These are phyloP conservation scores for Trichonephila inaurata DNA, from an alignment of 1,140 invertebrate species.

Conservation along the genomic window DNA sequence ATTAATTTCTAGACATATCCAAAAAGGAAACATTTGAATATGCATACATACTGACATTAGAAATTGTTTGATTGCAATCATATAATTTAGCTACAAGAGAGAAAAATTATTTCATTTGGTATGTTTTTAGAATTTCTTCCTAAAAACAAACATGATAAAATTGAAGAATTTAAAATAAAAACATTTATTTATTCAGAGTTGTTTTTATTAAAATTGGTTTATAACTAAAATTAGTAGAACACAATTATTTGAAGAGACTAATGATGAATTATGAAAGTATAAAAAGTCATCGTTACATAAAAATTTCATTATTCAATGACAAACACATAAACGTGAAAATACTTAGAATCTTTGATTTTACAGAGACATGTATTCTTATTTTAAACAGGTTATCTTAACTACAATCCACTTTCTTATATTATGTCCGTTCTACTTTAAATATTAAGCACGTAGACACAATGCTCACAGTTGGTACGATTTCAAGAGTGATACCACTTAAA, in stretches of 20 bases:
- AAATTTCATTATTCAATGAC: slow-evolving; percentile 11
- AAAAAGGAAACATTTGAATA: too few species aligned
- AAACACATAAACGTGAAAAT: slow-evolving; percentile 64
- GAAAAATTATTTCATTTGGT: not conserved
- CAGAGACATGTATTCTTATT: not conserved
- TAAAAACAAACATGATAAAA: not conserved
- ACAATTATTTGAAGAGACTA: not conserved
- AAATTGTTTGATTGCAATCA: too few species aligned
- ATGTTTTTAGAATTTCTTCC: not conserved
- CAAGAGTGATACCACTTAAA: not conserved
- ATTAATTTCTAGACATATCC: too few species aligned
- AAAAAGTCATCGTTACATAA: not conserved
- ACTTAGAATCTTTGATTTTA: slow-evolving; percentile 58
- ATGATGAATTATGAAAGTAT: not conserved
- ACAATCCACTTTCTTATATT: not conserved
- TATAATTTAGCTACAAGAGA: too few species aligned
- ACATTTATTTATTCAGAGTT: not conserved
- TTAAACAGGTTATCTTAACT: not conserved
- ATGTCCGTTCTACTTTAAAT: not conserved
- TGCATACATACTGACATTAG: too few species aligned
- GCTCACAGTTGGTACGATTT: not conserved
- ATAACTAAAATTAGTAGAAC: not conserved
- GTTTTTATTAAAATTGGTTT: not conserved
- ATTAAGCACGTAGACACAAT: not conserved
- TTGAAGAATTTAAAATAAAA: not conserved